Evolutionary conservation across 2,888 invertebrate species (phyloP).

Genomic region (Dione vanillae): DNA sequence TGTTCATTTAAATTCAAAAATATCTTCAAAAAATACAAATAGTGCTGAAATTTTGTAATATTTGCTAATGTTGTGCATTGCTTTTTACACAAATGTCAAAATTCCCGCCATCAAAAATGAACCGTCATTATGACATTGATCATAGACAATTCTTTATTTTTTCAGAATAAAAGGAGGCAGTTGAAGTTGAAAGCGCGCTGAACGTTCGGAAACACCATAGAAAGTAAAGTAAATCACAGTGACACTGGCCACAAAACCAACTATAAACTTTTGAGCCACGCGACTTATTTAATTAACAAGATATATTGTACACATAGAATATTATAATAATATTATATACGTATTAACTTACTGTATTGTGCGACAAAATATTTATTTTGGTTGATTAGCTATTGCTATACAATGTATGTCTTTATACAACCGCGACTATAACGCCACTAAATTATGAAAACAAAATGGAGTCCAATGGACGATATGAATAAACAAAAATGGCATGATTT

Average conservation of each 20-base stretch:
- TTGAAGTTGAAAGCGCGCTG: conserved; percentile 32
- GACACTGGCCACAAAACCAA: conserved; percentile 46
- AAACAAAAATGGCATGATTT: conserved; percentile 2
- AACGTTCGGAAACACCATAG: conserved; percentile 67
- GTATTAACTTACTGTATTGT: conserved; percentile 31
- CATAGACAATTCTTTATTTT: conserved; percentile 14
- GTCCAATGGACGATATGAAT: conserved; percentile 5
- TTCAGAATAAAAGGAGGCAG: background rate
- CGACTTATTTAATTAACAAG: conserved; percentile 22
- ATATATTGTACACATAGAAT: conserved; percentile 23
- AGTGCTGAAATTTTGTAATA: conserved; percentile 6
- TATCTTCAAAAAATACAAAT: conserved; percentile 6
- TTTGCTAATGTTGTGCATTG: conserved; percentile 14
- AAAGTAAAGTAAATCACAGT: conserved; percentile 55
- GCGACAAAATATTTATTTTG: conserved; percentile 25
- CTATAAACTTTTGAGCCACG: conserved; percentile 26
- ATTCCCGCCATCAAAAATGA: background rate
- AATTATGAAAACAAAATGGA: background rate
- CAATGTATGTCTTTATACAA: conserved; percentile 24
- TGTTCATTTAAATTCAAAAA: background rate
- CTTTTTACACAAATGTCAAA: conserved; percentile 17
- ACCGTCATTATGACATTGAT: conserved; percentile 11
- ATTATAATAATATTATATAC: conserved; percentile 24
- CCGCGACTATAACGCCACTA: conserved; percentile 38
- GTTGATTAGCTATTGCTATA: conserved; percentile 30